Conservation (phyloP, 2,888 invertebrate species). For the Cheilosia vulpina region DNA sequence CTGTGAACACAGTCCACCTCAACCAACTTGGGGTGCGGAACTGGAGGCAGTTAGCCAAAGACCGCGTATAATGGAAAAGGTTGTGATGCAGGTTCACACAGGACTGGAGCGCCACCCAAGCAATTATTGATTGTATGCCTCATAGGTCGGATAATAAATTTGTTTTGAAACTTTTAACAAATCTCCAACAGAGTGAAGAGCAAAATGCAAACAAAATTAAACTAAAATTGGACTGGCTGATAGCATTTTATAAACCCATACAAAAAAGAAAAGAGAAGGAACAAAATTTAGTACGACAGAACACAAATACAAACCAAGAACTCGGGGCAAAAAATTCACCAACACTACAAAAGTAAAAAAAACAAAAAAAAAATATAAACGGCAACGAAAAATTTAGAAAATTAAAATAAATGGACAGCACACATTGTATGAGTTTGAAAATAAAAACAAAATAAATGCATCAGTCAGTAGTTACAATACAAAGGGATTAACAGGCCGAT, state of each 20-base stretch:
- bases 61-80: neutral
- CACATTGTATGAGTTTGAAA: constrained; percentile 33
- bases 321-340: constrained; percentile 82
- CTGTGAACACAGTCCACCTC: neutral
- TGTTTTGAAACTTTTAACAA: no score
- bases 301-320: constrained; percentile 82
- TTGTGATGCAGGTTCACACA: neutral
- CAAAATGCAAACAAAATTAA: neutral
- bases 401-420: constrained; percentile 53
- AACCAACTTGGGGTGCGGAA: neutral
- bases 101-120: neutral
- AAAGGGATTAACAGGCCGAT: neutral
- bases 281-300: constrained; percentile 64
- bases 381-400: constrained; percentile 63
- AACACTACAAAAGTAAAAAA: constrained; percentile 81
- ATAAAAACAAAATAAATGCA: constrained; percentile 31
- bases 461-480: neutral
- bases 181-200: neutral
- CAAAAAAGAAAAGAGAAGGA: constrained; percentile 27
- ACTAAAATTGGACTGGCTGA: neutral
- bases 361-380: constrained; percentile 56
- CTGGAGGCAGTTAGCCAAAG: neutral
- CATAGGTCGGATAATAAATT: no score
- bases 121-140: neutral
- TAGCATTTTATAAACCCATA: constrained; percentile 17